Conservation (phyloP, 2,113 vertebrate genomes). For the Procavia capensis region DNA sequence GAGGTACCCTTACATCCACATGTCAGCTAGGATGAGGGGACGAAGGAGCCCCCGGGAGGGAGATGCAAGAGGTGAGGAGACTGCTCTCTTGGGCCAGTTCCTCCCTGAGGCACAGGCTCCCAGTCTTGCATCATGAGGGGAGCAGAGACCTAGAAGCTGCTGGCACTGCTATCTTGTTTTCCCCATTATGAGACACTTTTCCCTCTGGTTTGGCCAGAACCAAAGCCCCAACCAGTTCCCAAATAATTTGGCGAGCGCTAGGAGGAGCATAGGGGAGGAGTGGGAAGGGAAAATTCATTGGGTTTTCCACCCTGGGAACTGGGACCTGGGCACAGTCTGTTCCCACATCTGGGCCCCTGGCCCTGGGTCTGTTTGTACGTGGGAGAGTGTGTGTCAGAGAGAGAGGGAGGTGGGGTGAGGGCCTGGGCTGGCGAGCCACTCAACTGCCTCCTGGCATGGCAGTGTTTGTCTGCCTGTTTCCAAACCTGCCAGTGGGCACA, state of each 20-base stretch:
- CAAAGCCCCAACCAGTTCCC: slow-evolving; percentile 62
- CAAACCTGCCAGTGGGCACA: neutral
- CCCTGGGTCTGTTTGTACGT: fast-evolving
- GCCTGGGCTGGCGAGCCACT: neutral
- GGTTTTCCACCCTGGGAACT: slow-evolving; percentile 84
- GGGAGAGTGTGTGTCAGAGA: neutral
- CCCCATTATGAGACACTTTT: slow-evolving; percentile 77
- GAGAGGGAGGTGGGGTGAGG: neutral
- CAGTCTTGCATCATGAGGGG: neutral
- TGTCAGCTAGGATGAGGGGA: neutral
- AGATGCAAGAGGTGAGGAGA: neutral
- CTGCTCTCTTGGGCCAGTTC: neutral
- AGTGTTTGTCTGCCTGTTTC: slow-evolving; percentile 69
- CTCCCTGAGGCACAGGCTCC: neutral
- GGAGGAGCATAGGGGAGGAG: slow-evolving; percentile 38
- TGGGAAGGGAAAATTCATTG: slow-evolving; percentile 84
- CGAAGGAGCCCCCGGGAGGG: neutral
- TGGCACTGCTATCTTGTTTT: slow-evolving; percentile 65
- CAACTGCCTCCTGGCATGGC: slow-evolving; percentile 81
- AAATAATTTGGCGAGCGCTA: slow-evolving; percentile 79
- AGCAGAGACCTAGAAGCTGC: neutral
- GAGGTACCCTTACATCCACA: neutral
- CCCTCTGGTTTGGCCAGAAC: slow-evolving; percentile 83
- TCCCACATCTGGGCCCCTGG: slow-evolving; percentile 88
- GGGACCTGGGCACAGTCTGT: slow-evolving; percentile 85